Evolutionary conservation across 2,888 invertebrate species (phyloP).

Genomic region (Erebia aethiops): DNA sequence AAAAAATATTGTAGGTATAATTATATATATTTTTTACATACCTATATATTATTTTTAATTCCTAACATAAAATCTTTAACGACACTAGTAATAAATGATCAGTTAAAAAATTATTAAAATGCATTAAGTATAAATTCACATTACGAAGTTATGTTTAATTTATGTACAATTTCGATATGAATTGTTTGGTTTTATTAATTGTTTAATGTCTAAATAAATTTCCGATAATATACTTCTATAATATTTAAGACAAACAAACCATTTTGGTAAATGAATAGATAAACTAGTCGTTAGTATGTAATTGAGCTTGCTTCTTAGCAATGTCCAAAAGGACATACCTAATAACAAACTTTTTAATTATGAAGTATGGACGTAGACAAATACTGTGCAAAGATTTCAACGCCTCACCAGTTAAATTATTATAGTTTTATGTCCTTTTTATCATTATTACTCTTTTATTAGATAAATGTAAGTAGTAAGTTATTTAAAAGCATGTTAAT

Average conservation of each 20-base stretch:
- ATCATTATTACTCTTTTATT: neutral
- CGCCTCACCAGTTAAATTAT: slow-evolving; percentile 3
- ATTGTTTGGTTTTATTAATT: no score
- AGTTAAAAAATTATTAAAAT: no score
- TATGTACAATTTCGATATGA: no score
- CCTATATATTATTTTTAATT: no score
- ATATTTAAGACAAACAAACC: neutral
- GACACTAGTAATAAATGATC: no score
- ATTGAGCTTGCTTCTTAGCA: neutral
- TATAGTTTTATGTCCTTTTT: neutral
- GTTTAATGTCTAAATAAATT: neutral
- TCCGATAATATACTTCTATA: neutral
- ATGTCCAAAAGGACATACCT: neutral
- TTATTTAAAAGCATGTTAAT: no score
- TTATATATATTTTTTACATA: no score
- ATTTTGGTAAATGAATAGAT: neutral
- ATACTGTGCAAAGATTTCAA: slow-evolving; percentile 8
- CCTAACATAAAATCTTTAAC: no score
- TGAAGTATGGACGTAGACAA: neutral
- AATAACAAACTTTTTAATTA: neutral
- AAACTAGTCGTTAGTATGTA: slow-evolving; percentile 12
- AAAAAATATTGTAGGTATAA: no score
- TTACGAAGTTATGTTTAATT: no score
- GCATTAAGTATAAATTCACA: no score
- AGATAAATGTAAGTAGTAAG: neutral